phyloP scores from a whole-genome alignment of 2,888 invertebrate genomes.

The Euzophera pinguis region DNA sequence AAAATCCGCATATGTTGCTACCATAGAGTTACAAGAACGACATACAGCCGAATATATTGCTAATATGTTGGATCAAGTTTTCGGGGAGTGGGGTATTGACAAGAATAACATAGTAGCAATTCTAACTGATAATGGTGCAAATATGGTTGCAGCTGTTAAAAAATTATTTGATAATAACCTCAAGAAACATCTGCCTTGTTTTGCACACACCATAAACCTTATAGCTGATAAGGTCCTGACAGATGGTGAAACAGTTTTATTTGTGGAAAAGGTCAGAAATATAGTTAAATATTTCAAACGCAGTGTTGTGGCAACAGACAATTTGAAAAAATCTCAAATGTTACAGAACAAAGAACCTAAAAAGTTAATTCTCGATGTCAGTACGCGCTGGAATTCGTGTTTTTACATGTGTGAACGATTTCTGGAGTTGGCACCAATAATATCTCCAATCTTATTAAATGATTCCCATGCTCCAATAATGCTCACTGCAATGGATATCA shows the following conservation, averaged over 20 bases:
- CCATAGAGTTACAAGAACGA: not conserved
- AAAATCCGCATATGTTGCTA: constrained; percentile 1
- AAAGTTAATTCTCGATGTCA: constrained; percentile 19
- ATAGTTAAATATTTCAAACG: constrained; percentile 19
- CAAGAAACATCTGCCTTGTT: constrained; percentile 15
- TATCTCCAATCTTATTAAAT: constrained; percentile 20
- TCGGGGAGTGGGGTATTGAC: constrained; percentile 1
- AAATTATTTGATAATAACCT: not conserved
- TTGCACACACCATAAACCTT: constrained; percentile 17
- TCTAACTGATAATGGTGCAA: constrained; percentile 5
- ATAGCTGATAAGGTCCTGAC: not conserved
- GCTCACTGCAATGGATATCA: constrained; percentile 17
- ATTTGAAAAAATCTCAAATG: constrained; percentile 12
- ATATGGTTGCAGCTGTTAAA: constrained; percentile 1
- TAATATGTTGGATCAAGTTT: constrained; percentile 2
- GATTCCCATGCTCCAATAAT: constrained; percentile 21
- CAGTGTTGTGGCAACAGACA: constrained; percentile 12
- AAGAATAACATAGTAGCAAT: constrained; percentile 5
- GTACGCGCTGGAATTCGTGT: constrained; percentile 19
- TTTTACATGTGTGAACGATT: constrained; percentile 20
- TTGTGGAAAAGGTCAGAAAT: constrained; percentile 15
- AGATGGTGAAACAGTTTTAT: not conserved
- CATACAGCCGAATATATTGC: not conserved
- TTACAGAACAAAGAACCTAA: constrained; percentile 9
- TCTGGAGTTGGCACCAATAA: constrained; percentile 17